Conservation (phyloP, 2,888 invertebrate species). For the Criorhina ranunculi region DNA sequence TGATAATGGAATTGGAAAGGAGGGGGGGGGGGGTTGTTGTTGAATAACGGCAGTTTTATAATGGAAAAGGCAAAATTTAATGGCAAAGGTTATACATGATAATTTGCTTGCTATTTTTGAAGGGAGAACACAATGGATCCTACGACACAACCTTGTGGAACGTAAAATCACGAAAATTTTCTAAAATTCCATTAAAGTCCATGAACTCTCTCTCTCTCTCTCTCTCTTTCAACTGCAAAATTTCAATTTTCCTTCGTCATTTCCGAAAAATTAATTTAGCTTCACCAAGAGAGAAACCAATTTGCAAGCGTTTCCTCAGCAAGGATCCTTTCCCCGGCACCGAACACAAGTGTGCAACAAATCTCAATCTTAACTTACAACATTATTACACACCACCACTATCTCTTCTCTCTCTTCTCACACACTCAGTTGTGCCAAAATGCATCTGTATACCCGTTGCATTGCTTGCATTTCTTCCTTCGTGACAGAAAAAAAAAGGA, state of each 20-base stretch:
- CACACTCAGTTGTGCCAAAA: conserved; percentile 18
- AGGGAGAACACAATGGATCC: background rate
- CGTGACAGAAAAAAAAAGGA: background rate
- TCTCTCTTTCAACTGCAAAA: background rate
- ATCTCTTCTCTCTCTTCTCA: background rate
- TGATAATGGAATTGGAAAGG: conserved; percentile 39
- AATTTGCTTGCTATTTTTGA: background rate
- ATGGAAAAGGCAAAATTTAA: conserved; percentile 27
- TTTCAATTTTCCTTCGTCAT: background rate
- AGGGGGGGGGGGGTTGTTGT: background rate
- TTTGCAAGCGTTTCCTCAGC: conserved; percentile 17
- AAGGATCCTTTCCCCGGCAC: conserved; percentile 1
- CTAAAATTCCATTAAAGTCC: background rate
- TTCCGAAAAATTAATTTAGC: conserved; percentile 47
- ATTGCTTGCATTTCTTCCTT: conserved; percentile 10
- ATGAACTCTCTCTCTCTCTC: no score
- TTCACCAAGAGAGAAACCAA: conserved; percentile 46
- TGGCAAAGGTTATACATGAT: background rate
- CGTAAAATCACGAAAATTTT: no score
- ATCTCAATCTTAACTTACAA: conserved; percentile 61
- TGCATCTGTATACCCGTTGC: conserved; percentile 33
- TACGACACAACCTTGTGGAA: no score
- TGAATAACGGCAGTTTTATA: conserved; percentile 2
- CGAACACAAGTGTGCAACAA: conserved; percentile 50
- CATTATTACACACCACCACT: conserved; percentile 31